These are phyloP conservation scores for Drosophila meridiana DNA, from an alignment of 2,888 invertebrate genomes.

Conservation along the genomic window DNA sequence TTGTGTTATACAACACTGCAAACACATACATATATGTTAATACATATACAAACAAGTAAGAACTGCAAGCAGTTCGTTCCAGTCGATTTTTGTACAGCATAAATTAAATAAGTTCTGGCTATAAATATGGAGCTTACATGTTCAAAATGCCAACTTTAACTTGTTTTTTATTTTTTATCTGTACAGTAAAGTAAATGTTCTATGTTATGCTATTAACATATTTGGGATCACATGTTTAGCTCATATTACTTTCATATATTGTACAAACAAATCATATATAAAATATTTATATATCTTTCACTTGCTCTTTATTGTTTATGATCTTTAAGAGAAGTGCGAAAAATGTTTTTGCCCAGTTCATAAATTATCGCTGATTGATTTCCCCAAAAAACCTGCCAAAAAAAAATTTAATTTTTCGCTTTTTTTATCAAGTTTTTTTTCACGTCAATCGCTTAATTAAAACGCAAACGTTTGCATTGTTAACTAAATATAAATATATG, in stretches of 20 bases:
- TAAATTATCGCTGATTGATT: slow-evolving; percentile 8
- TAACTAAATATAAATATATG: slow-evolving; percentile 18
- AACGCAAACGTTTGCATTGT: slow-evolving; percentile 62
- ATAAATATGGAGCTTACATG: background rate
- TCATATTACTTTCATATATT: background rate
- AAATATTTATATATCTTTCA: slow-evolving; percentile 1
- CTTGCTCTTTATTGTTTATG: slow-evolving; percentile 4
- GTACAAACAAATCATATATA: background rate
- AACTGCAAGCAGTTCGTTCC: slow-evolving; percentile 7
- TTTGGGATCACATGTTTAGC: background rate
- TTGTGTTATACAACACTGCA: slow-evolving; percentile 11
- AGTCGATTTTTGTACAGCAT: slow-evolving; percentile 13
- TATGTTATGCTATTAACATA: background rate
- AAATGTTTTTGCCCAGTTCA: background rate
- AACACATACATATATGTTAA: background rate
- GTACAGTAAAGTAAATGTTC: background rate
- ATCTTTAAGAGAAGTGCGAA: background rate
- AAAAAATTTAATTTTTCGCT: background rate
- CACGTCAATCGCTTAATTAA: slow-evolving; percentile 42
- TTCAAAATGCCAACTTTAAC: background rate
- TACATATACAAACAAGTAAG: background rate
- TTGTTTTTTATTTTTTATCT: background rate
- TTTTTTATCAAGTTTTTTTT: slow-evolving; percentile 30
- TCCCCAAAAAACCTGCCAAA: slow-evolving; percentile 5
- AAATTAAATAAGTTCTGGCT: slow-evolving; percentile 1